These are phyloP conservation scores for Drepanosiphum platanoidis DNA, from an alignment of 2,888 invertebrate species.

Conservation along the genomic window DNA sequence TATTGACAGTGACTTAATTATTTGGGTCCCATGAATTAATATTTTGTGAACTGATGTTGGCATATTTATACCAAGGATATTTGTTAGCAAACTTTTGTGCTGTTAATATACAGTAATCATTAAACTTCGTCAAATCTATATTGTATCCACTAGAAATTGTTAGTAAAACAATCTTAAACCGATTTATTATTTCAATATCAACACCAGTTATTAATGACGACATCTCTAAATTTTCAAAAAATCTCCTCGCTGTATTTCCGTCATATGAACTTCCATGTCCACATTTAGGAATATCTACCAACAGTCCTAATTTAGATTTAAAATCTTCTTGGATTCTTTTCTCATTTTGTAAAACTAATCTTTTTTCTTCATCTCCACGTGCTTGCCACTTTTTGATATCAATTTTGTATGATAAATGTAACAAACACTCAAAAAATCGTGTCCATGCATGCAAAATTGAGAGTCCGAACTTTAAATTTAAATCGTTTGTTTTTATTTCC, in stretches of 20 bases:
- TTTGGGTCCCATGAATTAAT: background rate
- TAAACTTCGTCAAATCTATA: too few relatives aligned
- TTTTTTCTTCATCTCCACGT: background rate
- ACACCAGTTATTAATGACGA: too few relatives aligned
- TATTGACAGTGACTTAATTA: background rate
- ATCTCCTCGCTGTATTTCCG: too few relatives aligned
- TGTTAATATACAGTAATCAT: background rate
- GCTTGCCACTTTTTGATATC: background rate
- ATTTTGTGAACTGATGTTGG: constrained; percentile 1
- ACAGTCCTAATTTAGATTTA: background rate
- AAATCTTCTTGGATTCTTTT: constrained; percentile 5
- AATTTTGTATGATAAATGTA: background rate
- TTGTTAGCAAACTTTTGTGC: background rate
- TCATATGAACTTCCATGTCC: background rate
- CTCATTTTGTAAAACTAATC: background rate
- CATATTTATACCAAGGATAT: background rate
- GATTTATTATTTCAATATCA: too few relatives aligned
- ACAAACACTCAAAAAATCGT: constrained; percentile 17
- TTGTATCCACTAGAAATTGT: too few relatives aligned
- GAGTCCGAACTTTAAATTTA: background rate
- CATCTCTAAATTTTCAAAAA: too few relatives aligned
- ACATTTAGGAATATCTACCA: background rate
- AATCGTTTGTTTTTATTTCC: background rate
- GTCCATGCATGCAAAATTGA: constrained; percentile 18
- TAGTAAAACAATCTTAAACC: too few relatives aligned